Base-by-base conservation (phyloP, 92 coral and sea anemone species). In the Paragorgia papillata region DNA sequence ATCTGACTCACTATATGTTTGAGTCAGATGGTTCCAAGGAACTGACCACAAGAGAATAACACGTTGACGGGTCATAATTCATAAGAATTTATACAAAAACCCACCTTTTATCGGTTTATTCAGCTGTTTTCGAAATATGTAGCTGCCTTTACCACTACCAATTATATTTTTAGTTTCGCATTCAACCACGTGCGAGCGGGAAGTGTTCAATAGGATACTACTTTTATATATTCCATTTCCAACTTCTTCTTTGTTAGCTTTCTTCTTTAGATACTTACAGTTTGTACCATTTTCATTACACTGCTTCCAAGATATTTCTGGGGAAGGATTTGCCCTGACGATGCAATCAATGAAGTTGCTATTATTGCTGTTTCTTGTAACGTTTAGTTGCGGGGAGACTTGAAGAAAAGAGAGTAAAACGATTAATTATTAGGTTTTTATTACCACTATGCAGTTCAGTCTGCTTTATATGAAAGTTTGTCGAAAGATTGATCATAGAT, bases 11-110 rank as follows among this genome's bases (percentile, higher is more conserved):
- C 88, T 26, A 56, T 20, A 88, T 85, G 40, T 85, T 87, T n/a
- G 91, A 86, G 60, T 93, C 97, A 69, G 88, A 90, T 49, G 90
- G 89, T 63, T 93, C 97, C 41, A 93, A 79, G 1, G 94, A 82
- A 57, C 91, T 94, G 5, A 94, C 98, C 49, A 87, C 91, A 24
- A 94, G 89, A 19, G 97, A 78, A 48, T 73, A 94, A 54, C 89
- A 96, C 22, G 80, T 81, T 10, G 97, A 82, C 7, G 86, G 66
- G 53, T 94, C 97, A 10, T 91, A 87, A 33, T 90, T 79, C 1
- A 86, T 56, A 41, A 94, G 90, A 54, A 91, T 85, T 58, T 62
- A n/a, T n/a, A n/a, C n/a, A 46, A 46, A 68, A 18, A 64, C 24
- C 48, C 54, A 68, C 75, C 75, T 68, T 68, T 15, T 0, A 25